These are phyloP conservation scores for Melanotaenia parkinsoni DNA, from an alignment of 2,797 vertebrate genomes.

Conservation along the genomic window DNA sequence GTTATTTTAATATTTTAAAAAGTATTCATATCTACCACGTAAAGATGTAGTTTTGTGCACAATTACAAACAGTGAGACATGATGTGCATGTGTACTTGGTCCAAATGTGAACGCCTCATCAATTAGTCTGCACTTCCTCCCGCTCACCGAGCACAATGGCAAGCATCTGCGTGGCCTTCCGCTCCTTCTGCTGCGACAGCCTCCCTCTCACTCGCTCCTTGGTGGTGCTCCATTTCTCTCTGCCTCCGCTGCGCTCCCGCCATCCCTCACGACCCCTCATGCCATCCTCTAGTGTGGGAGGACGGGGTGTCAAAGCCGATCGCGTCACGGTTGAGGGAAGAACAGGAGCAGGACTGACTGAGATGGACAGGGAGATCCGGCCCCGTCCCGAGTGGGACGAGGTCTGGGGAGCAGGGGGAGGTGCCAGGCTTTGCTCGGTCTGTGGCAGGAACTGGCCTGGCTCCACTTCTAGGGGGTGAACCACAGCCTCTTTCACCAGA, in stretches of 20 bases:
- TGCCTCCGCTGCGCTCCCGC: slow-evolving; percentile 66
- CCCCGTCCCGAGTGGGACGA: slow-evolving; percentile 53
- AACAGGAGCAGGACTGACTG: slow-evolving; percentile 69
- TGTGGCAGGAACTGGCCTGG: slow-evolving; percentile 72
- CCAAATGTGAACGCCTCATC: slow-evolving; percentile 7
- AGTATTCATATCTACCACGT: neutral
- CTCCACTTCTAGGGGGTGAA: slow-evolving; percentile 78
- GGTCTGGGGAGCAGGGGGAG: slow-evolving; percentile 43
- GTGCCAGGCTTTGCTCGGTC: slow-evolving; percentile 59
- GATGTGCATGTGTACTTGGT: neutral
- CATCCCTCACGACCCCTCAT: slow-evolving; percentile 74
- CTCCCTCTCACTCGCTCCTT: slow-evolving; percentile 80
- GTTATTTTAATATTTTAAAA: neutral
- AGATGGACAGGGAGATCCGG: slow-evolving; percentile 77
- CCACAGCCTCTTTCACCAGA: slow-evolving; percentile 80
- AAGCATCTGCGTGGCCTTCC: slow-evolving; percentile 85
- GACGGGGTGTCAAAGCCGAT: slow-evolving; percentile 68
- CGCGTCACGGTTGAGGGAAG: slow-evolving; percentile 54
- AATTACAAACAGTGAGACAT: neutral
- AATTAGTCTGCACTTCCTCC: neutral
- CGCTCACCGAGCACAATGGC: slow-evolving; percentile 84
- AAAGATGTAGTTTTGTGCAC: neutral
- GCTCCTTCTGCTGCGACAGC: slow-evolving; percentile 85
- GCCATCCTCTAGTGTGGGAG: slow-evolving; percentile 69
- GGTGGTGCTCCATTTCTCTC: slow-evolving; percentile 68